Percentiles rank a stretch among this genome's conserved stretches.
Conservation (phyloP, 2,797 vertebrate species). For the Oceanodroma leucorhoa region DNA sequence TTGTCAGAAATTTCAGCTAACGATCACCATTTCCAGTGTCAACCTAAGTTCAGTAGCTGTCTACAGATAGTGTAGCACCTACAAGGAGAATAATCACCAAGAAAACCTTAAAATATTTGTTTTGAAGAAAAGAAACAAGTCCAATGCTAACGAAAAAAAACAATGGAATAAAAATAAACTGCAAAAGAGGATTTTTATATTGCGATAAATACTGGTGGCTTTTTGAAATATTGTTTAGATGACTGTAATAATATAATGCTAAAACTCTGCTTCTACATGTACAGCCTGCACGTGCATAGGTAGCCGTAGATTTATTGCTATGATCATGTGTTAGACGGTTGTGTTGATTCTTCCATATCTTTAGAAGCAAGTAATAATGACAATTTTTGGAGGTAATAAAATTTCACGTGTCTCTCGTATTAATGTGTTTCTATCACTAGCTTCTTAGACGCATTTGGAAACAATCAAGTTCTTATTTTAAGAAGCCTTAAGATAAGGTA, state of each 20-base stretch:
- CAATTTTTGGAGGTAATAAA: slow-evolving; percentile 80
- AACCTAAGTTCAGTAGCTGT: background rate
- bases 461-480: slow-evolving; percentile 93
- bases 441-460: slow-evolving; percentile 89
- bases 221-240: background rate
- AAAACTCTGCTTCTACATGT: background rate
- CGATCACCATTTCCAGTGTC: background rate
- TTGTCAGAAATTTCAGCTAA: slow-evolving; percentile 36
- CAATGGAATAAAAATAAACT: background rate
- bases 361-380: slow-evolving; percentile 72
- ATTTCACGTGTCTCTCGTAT: slow-evolving; percentile 66
- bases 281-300: background rate
- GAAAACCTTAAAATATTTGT: background rate
- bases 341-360: slow-evolving; percentile 75
- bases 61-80: background rate
- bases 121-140: background rate
- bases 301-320: slow-evolving; percentile 21
- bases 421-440: slow-evolving; percentile 73
- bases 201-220: background rate
- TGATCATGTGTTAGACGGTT: slow-evolving; percentile 78
- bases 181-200: background rate
- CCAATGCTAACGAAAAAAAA: accelerated
- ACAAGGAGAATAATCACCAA: background rate
- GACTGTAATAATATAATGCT: background rate
- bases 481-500: slow-evolving; percentile 90